Evolutionary conservation across 2,888 invertebrate species (phyloP), one percentile per base, ranked within the genome.

Genomic region (Thereva nobilitata): DNA sequence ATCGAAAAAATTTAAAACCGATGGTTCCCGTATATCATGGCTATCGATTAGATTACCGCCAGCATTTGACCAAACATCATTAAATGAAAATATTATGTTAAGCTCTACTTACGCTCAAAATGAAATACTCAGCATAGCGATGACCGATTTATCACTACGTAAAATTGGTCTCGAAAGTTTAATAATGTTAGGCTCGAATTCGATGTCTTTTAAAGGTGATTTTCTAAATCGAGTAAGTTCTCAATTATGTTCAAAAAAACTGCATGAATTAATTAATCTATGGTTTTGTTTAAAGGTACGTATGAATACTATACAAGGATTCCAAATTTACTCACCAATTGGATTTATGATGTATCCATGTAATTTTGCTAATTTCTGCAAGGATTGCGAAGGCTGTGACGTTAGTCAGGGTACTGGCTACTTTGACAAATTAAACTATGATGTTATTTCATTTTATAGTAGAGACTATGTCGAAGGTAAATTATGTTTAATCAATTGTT

Each of bases 301-400:
- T 68, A 95, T 98, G 93, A 97, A 97, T 82, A 95, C 95, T 3
- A 93, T 98, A 71, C 82, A 84, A 72, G 90, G 90, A 71, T 90
- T 88, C 81, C 97, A 97, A 84, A 88, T 96, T 74, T 98, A 90
- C 83, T 89, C 90, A 75, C 93, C 97, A n/a, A 88, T 95, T 72
- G 92, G 93, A 23, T 98, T 96, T 82, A 86, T 90, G 74, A 92
- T 94, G 76, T 95, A 90, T 83, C 87, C 95, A 75, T 81, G 81
- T 68, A 76, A 74, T 55, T 76, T 78, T 72, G 93, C 93, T 54
- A 84, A 86, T 74, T 83, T 89, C 71, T 83, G 81, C 68, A 82
- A 83, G 70, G 80, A 82, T 64, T 79, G 82, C 66, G 83, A 85
- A 61, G 79, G 87, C 4, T 81, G 82, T 72, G 90, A 92, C 72